A percentile compares a stretch with the other conserved stretches of the same genome.
These are phyloP conservation scores for Zygaena filipendulae DNA, from an alignment of 2,888 invertebrate genomes.

Conservation along the genomic window DNA sequence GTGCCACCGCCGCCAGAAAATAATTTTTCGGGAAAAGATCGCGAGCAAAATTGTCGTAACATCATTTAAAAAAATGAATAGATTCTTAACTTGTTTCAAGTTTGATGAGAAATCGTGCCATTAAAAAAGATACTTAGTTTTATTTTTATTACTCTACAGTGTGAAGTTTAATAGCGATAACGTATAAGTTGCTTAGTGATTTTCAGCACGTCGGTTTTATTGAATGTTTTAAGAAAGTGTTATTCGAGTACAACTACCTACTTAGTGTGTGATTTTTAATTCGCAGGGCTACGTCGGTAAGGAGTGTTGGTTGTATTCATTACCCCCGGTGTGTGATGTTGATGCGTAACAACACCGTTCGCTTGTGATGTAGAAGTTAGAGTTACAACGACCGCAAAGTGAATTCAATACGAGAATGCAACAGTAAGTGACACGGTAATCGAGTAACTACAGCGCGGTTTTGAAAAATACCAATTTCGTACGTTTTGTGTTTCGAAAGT, in stretches of 20 bases:
- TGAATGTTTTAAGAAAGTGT: no score
- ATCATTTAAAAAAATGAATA: no score
- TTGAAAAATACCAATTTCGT: constrained; percentile 39
- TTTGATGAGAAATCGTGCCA: no score
- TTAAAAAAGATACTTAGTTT: no score
- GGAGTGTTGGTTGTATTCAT: constrained; percentile 51
- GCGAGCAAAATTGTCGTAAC: no score
- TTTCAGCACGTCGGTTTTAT: no score
- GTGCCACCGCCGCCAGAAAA: constrained; percentile 24
- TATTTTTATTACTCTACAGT: constrained; percentile 19
- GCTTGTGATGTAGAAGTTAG: constrained; percentile 55
- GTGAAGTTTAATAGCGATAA: no score
- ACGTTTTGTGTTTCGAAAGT: constrained; percentile 21
- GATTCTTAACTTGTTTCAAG: no score
- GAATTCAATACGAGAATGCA: constrained; percentile 50
- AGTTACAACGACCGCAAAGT: constrained; percentile 63
- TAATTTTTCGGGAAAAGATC: constrained; percentile 37
- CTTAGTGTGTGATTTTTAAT: constrained; percentile 49
- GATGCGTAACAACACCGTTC: constrained; percentile 37
- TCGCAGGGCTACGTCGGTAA: constrained; percentile 39
- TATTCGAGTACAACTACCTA: no score
- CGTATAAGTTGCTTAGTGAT: no score
- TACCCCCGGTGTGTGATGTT: constrained; percentile 57
- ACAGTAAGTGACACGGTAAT: constrained; percentile 55
- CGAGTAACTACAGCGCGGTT: constrained; percentile 54